A percentile compares a stretch with the other conserved stretches of the same genome.
Evolutionary conservation across 2,888 invertebrate genomes (phyloP).

Genomic region (Gymnoscelis rufifasciata): DNA sequence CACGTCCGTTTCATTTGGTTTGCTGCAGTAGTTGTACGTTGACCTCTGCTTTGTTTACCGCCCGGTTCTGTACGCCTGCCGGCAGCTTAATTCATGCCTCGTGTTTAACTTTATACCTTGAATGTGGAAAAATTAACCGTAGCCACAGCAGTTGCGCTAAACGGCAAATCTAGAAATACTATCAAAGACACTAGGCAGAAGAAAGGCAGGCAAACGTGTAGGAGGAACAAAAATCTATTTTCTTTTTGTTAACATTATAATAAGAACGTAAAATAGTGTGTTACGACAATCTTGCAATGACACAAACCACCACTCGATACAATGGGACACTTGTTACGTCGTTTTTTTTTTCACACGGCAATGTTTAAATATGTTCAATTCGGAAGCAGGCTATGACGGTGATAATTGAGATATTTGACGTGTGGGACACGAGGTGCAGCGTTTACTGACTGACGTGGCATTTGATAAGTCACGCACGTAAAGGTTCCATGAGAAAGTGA

Average conservation of each 20-base stretch:
- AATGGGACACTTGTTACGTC: constrained; percentile 8
- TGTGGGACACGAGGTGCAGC: constrained; percentile 21
- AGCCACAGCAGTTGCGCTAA: constrained; percentile 42
- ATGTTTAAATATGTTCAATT: constrained; percentile 13
- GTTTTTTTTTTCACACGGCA: constrained; percentile 8
- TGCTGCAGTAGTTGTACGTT: constrained; percentile 44
- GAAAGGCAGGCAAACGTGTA: too few species aligned
- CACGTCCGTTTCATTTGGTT: constrained; percentile 29
- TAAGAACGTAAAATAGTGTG: background rate
- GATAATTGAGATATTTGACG: constrained; percentile 35
- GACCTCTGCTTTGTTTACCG: constrained; percentile 63
- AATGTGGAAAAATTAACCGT: too few species aligned
- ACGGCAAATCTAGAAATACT: too few species aligned
- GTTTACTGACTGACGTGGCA: constrained; percentile 45
- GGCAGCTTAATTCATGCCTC: constrained; percentile 30
- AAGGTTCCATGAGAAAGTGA: constrained; percentile 50
- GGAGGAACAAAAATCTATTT: too few species aligned
- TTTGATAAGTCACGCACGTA: constrained; percentile 59
- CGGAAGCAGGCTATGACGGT: constrained; percentile 16
- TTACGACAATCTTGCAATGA: background rate
- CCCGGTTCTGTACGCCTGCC: constrained; percentile 44
- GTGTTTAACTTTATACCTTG: constrained; percentile 38
- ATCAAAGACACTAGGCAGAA: too few species aligned
- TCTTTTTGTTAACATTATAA: too few species aligned
- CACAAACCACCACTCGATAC: background rate